These are phyloP conservation scores for Rallus limicola DNA, from an alignment of 2,113 vertebrate species.

Conservation along the genomic window DNA sequence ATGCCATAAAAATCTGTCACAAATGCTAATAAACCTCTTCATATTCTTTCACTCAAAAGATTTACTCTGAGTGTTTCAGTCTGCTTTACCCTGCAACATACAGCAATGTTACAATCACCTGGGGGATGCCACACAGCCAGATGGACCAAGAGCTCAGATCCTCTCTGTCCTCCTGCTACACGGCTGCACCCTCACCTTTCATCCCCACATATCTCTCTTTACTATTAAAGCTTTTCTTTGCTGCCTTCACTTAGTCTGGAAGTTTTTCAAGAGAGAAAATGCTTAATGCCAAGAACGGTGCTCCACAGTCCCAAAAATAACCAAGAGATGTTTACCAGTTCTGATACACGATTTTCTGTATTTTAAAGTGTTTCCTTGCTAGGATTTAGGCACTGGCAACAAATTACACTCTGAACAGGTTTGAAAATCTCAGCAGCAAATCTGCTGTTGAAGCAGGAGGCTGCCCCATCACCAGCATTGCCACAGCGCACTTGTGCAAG, in stretches of 20 bases:
- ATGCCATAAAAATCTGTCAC: not conserved
- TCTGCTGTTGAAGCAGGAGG: not conserved
- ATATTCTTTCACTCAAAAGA: not conserved
- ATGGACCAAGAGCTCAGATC: not conserved
- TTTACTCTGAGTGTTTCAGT: not conserved
- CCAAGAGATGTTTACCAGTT: not conserved
- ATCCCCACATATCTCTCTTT: not conserved
- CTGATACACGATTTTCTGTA: not conserved
- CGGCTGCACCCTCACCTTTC: not conserved
- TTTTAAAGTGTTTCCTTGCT: not conserved
- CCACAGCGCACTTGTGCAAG: not conserved
- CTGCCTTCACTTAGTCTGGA: not conserved
- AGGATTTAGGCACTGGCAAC: not conserved
- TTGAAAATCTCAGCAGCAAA: not conserved
- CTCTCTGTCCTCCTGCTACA: not conserved
- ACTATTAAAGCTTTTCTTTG: not conserved
- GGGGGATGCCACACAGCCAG: accelerated
- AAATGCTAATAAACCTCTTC: not conserved
- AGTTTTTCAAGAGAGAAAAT: not conserved
- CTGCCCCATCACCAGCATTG: not conserved
- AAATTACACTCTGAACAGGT: not conserved
- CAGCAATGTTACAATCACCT: not conserved
- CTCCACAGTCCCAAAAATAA: not conserved
- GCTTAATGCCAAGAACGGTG: not conserved
- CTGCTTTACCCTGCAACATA: not conserved